Evolutionary conservation across 2,888 invertebrate species (phyloP).

Genomic region (Tupiocoris notatus): DNA sequence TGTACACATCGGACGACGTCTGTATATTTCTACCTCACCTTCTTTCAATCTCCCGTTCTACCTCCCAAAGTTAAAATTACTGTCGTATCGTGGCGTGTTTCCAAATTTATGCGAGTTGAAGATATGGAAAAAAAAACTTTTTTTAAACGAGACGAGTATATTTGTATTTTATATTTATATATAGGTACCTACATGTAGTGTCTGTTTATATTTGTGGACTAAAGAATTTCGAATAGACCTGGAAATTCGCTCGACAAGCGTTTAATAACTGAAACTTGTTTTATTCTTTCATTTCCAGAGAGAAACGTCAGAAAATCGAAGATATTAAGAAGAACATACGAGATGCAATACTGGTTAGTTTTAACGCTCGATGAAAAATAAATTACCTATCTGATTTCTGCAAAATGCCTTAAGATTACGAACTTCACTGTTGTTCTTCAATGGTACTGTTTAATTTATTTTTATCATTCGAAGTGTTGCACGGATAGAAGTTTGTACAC

Average conservation of each 20-base stretch:
- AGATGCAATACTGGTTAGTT: slow-evolving; percentile 97
- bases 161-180: neutral
- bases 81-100: neutral
- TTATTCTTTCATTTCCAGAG: slow-evolving; percentile 59
- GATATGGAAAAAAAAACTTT: neutral
- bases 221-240: neutral
- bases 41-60: neutral
- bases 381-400: too few species aligned
- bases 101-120: neutral
- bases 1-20: neutral
- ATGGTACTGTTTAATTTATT: too few species aligned
- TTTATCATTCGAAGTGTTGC: too few species aligned
- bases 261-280: neutral
- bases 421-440: too few species aligned
- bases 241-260: neutral
- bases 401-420: too few species aligned
- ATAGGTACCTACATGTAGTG: neutral
- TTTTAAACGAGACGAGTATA: neutral
- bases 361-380: too few species aligned
- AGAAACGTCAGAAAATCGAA: slow-evolving; percentile 97
- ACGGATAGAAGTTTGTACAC: too few species aligned
- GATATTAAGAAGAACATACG: slow-evolving; percentile 99
- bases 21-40: neutral
- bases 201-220: neutral
- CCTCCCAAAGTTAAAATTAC: neutral